Evolutionary conservation across 1,140 invertebrate species (phyloP), one percentile per base, ranked within the genome.

Genomic region (Conopomorpha cramerella): DNA sequence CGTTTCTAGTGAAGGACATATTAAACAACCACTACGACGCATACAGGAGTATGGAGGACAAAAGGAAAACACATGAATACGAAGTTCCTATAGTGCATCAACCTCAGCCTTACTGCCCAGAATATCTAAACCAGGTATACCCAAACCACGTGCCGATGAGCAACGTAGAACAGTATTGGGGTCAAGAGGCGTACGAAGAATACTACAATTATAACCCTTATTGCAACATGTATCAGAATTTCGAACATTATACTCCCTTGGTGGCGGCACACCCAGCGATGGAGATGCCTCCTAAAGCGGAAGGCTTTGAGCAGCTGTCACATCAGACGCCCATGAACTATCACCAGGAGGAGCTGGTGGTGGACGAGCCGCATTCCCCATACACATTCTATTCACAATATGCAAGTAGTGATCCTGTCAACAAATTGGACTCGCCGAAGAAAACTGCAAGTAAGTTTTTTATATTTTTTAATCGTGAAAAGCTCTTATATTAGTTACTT

Each of bases 1-100:
- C 84, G 15, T 86, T 86, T 56, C 84, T 81, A 1, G 84, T 86
- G 1, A 86, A 85, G 60, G 84, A 86, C 56, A 86, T 86, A 39
- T 49, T 86, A 16, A 86, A 83, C 38, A 65, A 76, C 17, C 48
- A 58, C 16, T 60, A 43, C 30, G 68, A 73, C 11, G 16, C 44
- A 12, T 71, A 65, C 65, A 70, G 59, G 31, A 38, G 27, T 8
- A 41, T 43, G 36, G 56, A 58, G 2, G 34, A 47, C 37, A 50
- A 43, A 29, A 35, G 31, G 2, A 41, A 51, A 10, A 62, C 67
- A 7, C 61, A 61, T 35, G 65, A 74, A 33, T 42, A 48, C 28
- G 13, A 30, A 7, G 28, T 4, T 30, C 10, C 13, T 0, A 12
- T 55, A 1, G 61, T 59, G 34, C 65, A 73, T 59, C 62, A 68